Conservation (phyloP, 2,113 vertebrate species). For the Archilochus colubris region DNA sequence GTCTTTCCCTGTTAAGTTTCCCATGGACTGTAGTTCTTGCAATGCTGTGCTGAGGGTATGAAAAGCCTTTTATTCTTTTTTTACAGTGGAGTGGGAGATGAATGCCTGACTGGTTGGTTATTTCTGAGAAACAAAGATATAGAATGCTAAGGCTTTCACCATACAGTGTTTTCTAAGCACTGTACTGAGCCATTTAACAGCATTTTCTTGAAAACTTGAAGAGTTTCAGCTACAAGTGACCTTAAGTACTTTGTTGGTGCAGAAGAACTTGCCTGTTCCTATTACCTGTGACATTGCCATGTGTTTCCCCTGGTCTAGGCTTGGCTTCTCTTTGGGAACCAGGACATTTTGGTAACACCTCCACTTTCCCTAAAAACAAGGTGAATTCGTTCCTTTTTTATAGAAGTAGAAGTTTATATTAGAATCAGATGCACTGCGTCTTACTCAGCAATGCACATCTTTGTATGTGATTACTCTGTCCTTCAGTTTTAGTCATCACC, state of each 20-base stretch:
- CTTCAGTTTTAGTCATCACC: background rate
- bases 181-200: background rate
- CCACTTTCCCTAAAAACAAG: background rate
- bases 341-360: background rate
- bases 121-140: background rate
- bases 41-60: background rate
- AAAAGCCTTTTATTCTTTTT: background rate
- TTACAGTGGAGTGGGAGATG: background rate
- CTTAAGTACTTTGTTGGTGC: background rate
- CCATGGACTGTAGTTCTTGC: accelerated
- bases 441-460: accelerated
- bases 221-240: background rate
- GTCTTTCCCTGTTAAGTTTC: background rate
- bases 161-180: background rate
- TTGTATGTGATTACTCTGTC: background rate
- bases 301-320: background rate
- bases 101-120: background rate
- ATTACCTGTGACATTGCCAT: background rate
- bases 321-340: background rate
- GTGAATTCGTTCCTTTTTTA: background rate
- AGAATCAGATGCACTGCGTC: background rate
- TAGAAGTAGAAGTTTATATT: background rate
- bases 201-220: background rate
- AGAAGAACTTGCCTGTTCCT: background rate
- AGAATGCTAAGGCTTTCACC: background rate